Percentiles rank a stretch among this genome's conserved stretches.
These are phyloP conservation scores for Idaea dimidiata DNA, from an alignment of 2,888 invertebrate species.

Conservation along the genomic window DNA sequence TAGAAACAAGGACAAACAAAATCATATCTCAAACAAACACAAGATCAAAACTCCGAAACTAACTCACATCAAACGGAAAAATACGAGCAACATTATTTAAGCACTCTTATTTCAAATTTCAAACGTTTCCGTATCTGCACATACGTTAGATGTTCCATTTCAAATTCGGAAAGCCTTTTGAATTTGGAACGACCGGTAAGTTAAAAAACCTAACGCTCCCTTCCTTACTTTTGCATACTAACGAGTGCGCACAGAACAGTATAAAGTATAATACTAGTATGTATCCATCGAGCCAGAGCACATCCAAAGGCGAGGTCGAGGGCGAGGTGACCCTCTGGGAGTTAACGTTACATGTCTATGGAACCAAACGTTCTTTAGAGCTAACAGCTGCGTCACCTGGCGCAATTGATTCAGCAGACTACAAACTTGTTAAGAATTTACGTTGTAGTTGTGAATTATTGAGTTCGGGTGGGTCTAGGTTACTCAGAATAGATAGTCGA, in stretches of 20 bases:
- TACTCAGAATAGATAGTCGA: no score
- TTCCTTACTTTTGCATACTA: background rate
- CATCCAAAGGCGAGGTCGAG: background rate
- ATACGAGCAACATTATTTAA: background rate
- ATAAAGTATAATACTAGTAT: background rate
- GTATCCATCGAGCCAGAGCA: background rate
- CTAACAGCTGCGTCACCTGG: no score
- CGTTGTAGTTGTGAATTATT: no score
- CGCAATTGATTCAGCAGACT: no score
- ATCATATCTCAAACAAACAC: background rate
- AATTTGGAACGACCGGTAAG: background rate
- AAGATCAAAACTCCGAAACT: background rate
- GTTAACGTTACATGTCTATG: background rate
- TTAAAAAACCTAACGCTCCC: background rate
- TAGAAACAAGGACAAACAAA: background rate
- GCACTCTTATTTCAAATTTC: background rate
- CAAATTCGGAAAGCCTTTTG: background rate
- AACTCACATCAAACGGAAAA: background rate
- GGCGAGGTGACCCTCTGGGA: background rate
- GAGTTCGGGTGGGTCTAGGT: no score
- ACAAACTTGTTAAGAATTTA: no score
- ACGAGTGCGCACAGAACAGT: background rate
- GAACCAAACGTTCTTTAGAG: no score
- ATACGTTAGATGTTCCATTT: constrained; percentile 1
- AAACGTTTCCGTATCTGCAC: background rate